These are phyloP conservation scores for Dugesia japonica DNA, from an alignment of 2,888 invertebrate species.

Conservation along the genomic window DNA sequence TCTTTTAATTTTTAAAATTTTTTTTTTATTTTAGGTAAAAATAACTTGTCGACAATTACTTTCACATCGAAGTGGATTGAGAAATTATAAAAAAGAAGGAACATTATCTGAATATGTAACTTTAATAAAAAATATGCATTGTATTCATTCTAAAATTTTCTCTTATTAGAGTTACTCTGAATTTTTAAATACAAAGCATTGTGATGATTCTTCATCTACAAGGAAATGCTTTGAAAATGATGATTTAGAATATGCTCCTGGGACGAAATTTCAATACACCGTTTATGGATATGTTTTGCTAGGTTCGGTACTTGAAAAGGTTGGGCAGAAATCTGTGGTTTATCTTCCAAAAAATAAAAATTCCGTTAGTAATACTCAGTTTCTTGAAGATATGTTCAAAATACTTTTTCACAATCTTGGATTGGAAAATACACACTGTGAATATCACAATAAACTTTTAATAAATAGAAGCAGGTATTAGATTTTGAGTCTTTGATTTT, in stretches of 20 bases:
- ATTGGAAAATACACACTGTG: conserved; percentile 51
- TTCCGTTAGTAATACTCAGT: background rate
- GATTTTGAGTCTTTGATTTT: too few relatives aligned
- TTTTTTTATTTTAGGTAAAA: background rate
- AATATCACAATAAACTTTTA: conserved; percentile 50
- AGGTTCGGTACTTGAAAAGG: conserved; percentile 35
- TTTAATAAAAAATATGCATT: background rate
- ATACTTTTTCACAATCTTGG: conserved; percentile 49
- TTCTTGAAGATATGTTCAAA: conserved; percentile 40
- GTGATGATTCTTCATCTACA: background rate
- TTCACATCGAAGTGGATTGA: conserved; percentile 25
- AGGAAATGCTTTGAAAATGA: background rate
- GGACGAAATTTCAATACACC: background rate
- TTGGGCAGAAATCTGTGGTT: conserved; percentile 39
- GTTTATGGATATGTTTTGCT: background rate
- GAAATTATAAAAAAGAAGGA: conserved; percentile 6
- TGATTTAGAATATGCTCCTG: background rate
- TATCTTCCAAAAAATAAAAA: background rate
- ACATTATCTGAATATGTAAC: background rate
- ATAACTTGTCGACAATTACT: conserved; percentile 26
- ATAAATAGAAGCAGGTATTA: conserved; percentile 50
- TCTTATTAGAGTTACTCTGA: background rate
- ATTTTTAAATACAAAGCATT: background rate
- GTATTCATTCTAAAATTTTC: background rate
- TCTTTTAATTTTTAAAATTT: too few relatives aligned